Evolutionary conservation across 2,797 vertebrate species (phyloP).

Genomic region (Podarcis lilfordi): DNA sequence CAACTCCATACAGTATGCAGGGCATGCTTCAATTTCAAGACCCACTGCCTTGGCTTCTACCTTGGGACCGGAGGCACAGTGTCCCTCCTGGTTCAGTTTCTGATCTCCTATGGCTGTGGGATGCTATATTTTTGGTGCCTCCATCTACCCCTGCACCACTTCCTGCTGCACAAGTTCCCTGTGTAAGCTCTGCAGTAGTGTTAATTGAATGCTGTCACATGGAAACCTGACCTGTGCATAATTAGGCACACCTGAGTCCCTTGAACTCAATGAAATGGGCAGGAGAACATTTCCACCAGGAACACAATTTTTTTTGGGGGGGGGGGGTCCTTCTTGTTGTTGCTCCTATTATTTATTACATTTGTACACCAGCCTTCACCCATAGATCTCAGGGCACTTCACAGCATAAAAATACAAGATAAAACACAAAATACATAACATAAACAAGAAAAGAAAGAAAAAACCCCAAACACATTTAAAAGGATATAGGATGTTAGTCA

Average conservation of each 20-base stretch:
- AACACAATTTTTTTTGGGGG: not conserved
- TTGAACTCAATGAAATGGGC: not conserved
- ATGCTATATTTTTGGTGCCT: not conserved
- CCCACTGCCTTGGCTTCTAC: not conserved
- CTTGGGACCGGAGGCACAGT: not conserved
- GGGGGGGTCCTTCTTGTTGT: too few relatives aligned
- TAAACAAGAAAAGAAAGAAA: too few relatives aligned
- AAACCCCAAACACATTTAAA: too few relatives aligned
- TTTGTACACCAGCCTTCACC: too few relatives aligned
- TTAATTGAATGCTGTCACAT: not conserved
- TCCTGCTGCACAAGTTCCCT: not conserved
- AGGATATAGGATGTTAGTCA: too few relatives aligned
- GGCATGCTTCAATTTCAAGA: not conserved
- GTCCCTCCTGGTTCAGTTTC: not conserved
- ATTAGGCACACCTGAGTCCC: not conserved
- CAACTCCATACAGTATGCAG: not conserved
- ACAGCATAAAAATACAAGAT: too few relatives aligned
- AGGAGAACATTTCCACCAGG: not conserved
- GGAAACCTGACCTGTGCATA: not conserved
- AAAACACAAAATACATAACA: too few relatives aligned
- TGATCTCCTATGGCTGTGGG: not conserved
- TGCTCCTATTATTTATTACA: too few relatives aligned
- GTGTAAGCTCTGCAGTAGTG: not conserved
- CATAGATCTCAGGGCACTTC: too few relatives aligned
- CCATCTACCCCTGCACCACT: not conserved